Evolutionary conservation across 2,888 invertebrate genomes (phyloP), one percentile per base, ranked within the genome.

Genomic region (Meliscaeva auricollis): DNA sequence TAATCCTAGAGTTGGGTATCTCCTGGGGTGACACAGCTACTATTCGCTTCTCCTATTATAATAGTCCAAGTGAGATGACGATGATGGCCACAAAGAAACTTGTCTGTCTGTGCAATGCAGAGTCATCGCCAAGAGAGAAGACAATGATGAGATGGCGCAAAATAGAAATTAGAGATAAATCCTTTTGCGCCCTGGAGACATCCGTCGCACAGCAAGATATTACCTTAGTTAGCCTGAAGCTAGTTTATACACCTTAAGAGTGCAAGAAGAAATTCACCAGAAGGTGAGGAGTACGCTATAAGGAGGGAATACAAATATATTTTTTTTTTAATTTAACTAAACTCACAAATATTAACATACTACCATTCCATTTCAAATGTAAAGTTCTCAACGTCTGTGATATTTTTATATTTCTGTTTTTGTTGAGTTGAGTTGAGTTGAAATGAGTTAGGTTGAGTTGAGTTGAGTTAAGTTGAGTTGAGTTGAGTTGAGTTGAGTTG

Each of bases 91-190:
- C 77, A 62, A 54, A 77, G 77, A 66, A 70, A 56, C 60, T 60
- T 64, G 9, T 38, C 4, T 26, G n/a, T 50, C 26, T 48, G 66
- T 48, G n/a, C 60, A 50, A n/a, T 38, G 35, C 32, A 56, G 38
- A 30, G 22, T 15, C 76, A 52, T 60, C n/a, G 17, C 13, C 13
- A 20, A 50, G 9, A 35, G 9, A 15, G 30, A 44, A 60, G n/a
- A 50, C 60, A 68, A 58, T 54, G 52, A 60, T 60, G 44, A 32
- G 41, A 48, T 44, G 7, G 72, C 35, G 52, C 52, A 72, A 68
- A 72, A 79, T 76, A 41, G 68, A 84, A 84, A 79, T 76, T 84
- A 66, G 60, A 66, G 70, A 84, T 60, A 84, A 84, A 84, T 84
- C 75, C 84, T 79, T 79, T 60, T 69, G 15, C 15, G 13, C 79